Conservation (phyloP, 2,113 vertebrate species). For the Gymnarchus niloticus region DNA sequence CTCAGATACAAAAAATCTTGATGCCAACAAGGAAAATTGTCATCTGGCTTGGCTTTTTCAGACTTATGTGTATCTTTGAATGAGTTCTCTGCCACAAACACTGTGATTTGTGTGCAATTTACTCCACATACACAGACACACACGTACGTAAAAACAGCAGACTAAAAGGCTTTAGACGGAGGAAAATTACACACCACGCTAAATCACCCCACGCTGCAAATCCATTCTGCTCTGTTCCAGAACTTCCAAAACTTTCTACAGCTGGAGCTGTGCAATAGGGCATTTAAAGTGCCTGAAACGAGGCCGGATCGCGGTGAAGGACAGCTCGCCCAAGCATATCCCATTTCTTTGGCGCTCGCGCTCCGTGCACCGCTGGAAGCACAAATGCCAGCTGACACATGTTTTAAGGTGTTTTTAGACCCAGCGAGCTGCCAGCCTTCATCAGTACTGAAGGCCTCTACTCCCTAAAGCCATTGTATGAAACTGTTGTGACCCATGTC, state of each 20-base stretch:
- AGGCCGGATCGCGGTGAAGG: background rate
- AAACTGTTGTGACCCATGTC: background rate
- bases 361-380: background rate
- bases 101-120: too few species aligned
- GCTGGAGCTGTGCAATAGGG: background rate
- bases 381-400: slow-evolving; percentile 3
- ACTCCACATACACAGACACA: background rate
- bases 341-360: background rate
- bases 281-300: background rate
- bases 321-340: background rate
- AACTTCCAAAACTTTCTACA: background rate
- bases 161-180: background rate
- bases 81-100: too few species aligned
- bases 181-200: background rate
- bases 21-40: too few species aligned
- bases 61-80: too few species aligned
- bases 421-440: background rate
- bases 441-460: background rate
- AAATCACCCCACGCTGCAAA: background rate
- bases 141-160: background rate
- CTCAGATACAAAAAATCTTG: background rate
- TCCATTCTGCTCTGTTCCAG: background rate
- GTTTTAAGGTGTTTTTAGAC: background rate
- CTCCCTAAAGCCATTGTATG: background rate
- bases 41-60: too few species aligned